Evolutionary conservation across 2,888 invertebrate genomes (phyloP).

Genomic region (Lobophora halterata): DNA sequence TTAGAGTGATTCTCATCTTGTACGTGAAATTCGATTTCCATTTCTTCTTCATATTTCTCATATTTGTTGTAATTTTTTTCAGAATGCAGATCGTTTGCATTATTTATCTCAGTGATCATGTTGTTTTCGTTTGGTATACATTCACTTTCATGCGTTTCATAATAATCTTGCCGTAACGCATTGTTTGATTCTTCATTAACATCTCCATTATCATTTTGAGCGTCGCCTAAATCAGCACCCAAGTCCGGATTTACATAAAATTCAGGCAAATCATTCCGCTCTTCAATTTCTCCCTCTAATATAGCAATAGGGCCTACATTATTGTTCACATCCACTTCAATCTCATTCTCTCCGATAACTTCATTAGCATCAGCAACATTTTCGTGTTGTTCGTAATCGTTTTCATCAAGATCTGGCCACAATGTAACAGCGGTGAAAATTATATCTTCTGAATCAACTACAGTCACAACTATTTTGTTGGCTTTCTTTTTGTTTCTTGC

Average conservation of each 20-base stretch:
- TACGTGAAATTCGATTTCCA: slow-evolving; percentile 11
- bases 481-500: slow-evolving; percentile 39
- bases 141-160: too few relatives aligned
- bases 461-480: slow-evolving; percentile 55
- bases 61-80: background rate
- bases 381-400: slow-evolving; percentile 5
- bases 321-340: too few relatives aligned
- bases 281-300: slow-evolving; percentile 1
- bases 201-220: too few relatives aligned
- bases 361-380: slow-evolving; percentile 9
- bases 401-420: slow-evolving; percentile 35
- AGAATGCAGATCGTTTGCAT: background rate
- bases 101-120: background rate
- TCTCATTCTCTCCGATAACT: background rate
- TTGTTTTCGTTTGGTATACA: background rate
- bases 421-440: slow-evolving; percentile 52
- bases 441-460: slow-evolving; percentile 67
- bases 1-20: slow-evolving; percentile 5
- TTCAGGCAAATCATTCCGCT: slow-evolving; percentile 1
- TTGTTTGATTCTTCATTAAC: background rate
- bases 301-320: too few relatives aligned
- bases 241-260: background rate
- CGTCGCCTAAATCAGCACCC: too few relatives aligned
- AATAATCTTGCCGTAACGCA: too few relatives aligned
- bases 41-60: slow-evolving; percentile 14